These are phyloP conservation scores for Apus apus DNA, from an alignment of 2,113 vertebrate species.

Conservation along the genomic window DNA sequence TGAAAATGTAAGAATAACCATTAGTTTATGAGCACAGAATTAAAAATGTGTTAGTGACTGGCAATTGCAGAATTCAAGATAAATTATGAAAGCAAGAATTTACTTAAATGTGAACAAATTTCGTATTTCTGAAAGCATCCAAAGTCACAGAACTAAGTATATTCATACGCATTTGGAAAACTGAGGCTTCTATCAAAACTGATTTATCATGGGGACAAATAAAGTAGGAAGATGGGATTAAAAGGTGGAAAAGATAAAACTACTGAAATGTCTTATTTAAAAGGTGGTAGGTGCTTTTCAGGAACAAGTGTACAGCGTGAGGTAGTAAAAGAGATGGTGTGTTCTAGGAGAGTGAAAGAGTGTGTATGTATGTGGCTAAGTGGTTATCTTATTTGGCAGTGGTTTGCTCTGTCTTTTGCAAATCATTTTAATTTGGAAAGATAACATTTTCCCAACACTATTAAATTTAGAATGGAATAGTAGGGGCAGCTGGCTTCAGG, in stretches of 20 bases:
- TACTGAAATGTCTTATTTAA: background rate
- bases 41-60: background rate
- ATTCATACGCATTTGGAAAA: background rate
- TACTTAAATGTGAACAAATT: background rate
- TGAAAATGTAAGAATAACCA: background rate
- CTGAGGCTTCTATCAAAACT: background rate
- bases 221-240: background rate
- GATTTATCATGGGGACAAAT: background rate
- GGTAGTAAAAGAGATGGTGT: background rate
- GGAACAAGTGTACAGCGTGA: background rate
- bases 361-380: background rate
- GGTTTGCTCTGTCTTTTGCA: conserved; percentile 19
- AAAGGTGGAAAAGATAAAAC: background rate
- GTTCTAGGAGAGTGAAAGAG: background rate
- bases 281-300: background rate
- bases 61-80: background rate
- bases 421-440: conserved; percentile 55
- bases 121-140: background rate
- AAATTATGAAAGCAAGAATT: background rate
- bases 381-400: background rate
- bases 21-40: background rate
- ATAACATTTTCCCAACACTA: conserved; percentile 57
- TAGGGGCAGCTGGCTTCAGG: conserved; percentile 61
- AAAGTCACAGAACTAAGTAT: background rate
- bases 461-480: conserved; percentile 65